phyloP scores from a whole-genome alignment of 2,113 vertebrate species.

The Vombatus ursinus region DNA sequence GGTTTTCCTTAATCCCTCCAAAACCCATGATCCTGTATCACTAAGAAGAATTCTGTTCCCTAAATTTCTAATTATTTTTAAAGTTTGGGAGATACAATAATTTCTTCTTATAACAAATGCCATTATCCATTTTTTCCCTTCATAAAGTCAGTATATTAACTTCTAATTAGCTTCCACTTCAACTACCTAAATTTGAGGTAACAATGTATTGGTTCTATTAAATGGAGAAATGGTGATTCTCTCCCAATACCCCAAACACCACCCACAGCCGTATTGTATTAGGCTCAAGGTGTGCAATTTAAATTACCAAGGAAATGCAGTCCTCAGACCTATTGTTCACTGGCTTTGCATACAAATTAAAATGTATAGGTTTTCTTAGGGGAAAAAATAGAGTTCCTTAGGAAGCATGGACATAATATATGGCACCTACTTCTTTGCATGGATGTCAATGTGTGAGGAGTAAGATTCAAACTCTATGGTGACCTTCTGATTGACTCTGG shows the following conservation, averaged over 20 bases:
- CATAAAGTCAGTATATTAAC: background rate
- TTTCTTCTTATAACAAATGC: slow-evolving; percentile 24
- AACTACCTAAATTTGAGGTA: slow-evolving; percentile 70
- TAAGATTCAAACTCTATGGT: slow-evolving; percentile 88
- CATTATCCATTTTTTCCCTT: background rate
- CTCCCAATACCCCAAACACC: background rate
- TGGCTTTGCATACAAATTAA: slow-evolving; percentile 55
- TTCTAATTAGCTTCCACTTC: slow-evolving; percentile 24
- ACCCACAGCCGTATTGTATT: background rate
- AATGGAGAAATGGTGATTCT: background rate
- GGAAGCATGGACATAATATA: slow-evolving; percentile 95
- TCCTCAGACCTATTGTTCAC: background rate
- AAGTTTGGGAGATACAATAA: slow-evolving; percentile 29
- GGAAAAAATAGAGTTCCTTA: slow-evolving; percentile 92
- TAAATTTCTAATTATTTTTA: slow-evolving; percentile 8
- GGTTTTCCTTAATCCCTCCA: slow-evolving; percentile 28
- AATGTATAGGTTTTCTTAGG: slow-evolving; percentile 58
- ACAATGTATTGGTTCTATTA: background rate
- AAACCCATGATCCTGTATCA: slow-evolving; percentile 21
- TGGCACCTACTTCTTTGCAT: slow-evolving; percentile 93
- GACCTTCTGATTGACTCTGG: slow-evolving; percentile 92
- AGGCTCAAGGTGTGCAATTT: slow-evolving; percentile 32
- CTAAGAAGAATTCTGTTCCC: background rate
- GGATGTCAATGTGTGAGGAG: slow-evolving; percentile 78
- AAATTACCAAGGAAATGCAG: slow-evolving; percentile 56